These are phyloP conservation scores for Scaptomyza pallida DNA, from an alignment of 1,140 invertebrate genomes.

Conservation along the genomic window DNA sequence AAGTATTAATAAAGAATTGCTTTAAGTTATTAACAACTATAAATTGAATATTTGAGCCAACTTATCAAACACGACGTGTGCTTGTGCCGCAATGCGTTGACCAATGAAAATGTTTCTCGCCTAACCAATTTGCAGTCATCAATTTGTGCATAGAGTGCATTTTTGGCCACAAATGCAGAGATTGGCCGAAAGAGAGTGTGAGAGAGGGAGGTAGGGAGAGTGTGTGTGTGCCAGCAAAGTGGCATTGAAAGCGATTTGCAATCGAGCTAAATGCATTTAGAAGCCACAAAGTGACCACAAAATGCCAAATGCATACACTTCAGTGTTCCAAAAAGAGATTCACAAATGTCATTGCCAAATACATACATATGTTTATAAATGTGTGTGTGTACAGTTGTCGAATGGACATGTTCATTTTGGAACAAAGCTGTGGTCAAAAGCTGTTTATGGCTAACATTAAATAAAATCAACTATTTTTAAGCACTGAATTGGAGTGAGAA, in stretches of 20 bases:
- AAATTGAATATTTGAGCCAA: background rate
- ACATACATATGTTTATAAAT: too few species aligned
- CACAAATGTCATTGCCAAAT: background rate
- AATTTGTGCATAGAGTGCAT: constrained; percentile 8
- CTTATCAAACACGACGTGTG: background rate
- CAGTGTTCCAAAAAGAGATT: background rate
- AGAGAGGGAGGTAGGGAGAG: constrained; percentile 2
- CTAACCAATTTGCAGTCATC: constrained; percentile 11
- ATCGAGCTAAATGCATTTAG: constrained; percentile 54
- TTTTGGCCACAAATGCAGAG: constrained; percentile 42
- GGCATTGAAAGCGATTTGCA: constrained; percentile 50
- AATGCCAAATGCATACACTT: constrained; percentile 62
- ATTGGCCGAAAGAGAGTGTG: constrained; percentile 1
- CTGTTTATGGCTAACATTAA: background rate
- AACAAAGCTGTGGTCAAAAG: background rate
- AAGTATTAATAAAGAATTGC: too few species aligned
- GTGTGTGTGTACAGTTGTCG: too few species aligned
- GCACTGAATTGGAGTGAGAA: background rate
- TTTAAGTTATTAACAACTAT: background rate
- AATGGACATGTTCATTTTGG: constrained; percentile 26
- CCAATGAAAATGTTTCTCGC: background rate
- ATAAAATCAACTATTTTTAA: background rate
- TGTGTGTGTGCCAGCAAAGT: constrained; percentile 6
- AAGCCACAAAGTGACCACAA: constrained; percentile 66
- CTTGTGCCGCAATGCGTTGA: too few species aligned